Percentiles rank a stretch among this genome's conserved stretches.
Evolutionary conservation across 2,797 vertebrate genomes (phyloP).

Genomic region (Hippopotamyrus pictus): DNA sequence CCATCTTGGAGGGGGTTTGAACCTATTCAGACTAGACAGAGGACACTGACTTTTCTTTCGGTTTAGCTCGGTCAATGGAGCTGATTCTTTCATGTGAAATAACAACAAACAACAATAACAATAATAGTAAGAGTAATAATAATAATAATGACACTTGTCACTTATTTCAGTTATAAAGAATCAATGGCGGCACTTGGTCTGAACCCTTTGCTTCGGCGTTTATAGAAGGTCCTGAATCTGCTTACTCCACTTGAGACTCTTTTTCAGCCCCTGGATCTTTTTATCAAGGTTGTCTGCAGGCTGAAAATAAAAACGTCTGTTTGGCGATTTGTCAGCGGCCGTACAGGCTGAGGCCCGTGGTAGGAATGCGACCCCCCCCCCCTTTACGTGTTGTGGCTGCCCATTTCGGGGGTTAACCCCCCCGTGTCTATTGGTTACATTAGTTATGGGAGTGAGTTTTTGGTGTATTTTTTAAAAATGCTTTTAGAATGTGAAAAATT

Average conservation of each 20-base stretch:
- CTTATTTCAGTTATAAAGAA: neutral
- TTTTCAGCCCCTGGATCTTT: neutral
- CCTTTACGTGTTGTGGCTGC: neutral
- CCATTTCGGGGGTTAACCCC: neutral
- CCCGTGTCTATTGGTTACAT: neutral
- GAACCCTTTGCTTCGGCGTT: neutral
- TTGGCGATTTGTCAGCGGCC: neutral
- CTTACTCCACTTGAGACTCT: neutral
- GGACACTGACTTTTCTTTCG: neutral
- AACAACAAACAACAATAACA: neutral
- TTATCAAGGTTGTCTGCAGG: neutral
- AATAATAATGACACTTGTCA: neutral
- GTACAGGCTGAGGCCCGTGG: neutral
- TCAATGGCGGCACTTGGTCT: neutral
- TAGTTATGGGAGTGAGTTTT: neutral
- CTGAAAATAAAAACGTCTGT: neutral
- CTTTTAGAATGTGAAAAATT: constrained; percentile 6
- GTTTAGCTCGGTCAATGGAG: too few species aligned
- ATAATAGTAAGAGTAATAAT: neutral
- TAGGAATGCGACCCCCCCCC: neutral
- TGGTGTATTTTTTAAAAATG: neutral
- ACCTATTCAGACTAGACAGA: neutral
- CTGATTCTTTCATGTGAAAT: neutral
- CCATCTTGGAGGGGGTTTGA: neutral
- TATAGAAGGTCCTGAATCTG: neutral